Conservation (phyloP, 2,888 invertebrate genomes). For the Drosophila borborema region DNA sequence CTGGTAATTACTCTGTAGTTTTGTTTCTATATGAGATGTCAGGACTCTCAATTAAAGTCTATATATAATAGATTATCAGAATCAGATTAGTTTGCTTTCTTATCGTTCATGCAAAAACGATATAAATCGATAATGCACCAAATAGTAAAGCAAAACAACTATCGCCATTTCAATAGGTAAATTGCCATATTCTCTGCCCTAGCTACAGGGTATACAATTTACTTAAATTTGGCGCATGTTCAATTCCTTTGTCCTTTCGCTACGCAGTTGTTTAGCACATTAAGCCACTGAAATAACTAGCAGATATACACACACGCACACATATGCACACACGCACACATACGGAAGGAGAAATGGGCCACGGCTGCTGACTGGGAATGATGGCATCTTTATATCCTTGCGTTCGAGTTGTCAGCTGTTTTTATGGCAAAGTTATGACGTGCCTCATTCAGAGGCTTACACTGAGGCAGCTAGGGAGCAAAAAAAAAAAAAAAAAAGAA, state of each 20-base stretch:
- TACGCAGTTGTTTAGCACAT: conserved; percentile 71
- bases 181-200: not conserved
- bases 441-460: conserved; percentile 71
- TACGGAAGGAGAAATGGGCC: conserved; percentile 10
- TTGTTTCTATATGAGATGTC: too few relatives aligned
- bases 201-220: conserved; percentile 11
- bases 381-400: conserved; percentile 62
- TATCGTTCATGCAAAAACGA: not conserved
- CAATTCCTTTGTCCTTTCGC: conserved; percentile 49
- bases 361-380: conserved; percentile 36
- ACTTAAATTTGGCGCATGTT: conserved; percentile 56
- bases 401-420: conserved; percentile 72
- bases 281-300: conserved; percentile 72
- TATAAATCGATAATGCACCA: not conserved
- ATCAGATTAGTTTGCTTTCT: not conserved
- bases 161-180: not conserved
- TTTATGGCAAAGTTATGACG: conserved; percentile 75
- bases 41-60: not conserved
- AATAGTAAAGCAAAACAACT: not conserved
- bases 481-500: too few relatives aligned
- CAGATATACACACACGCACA: conserved; percentile 6
- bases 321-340: not conserved
- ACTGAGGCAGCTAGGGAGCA: conserved; percentile 2
- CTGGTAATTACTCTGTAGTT: not conserved
- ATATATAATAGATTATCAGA: too few relatives aligned